Percentiles rank a stretch among this genome's conserved stretches.
These are phyloP conservation scores for Glandiceps talaboti DNA, from an alignment of 53 echinoderm and acorn worm species.

Conservation along the genomic window DNA sequence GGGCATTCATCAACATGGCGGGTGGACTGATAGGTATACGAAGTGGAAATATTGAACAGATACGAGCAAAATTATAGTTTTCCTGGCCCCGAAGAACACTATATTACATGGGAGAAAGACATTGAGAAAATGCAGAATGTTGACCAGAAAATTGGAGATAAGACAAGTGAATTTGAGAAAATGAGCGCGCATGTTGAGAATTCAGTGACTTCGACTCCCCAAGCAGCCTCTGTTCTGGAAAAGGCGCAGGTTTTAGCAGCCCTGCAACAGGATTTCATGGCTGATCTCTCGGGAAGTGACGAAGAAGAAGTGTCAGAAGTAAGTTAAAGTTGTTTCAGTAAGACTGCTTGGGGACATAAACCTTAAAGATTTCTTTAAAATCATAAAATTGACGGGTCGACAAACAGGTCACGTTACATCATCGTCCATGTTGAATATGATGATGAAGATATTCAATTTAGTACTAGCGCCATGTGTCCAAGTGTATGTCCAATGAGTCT, in stretches of 20 bases:
- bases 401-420: no score
- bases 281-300: slow-evolving; percentile 82
- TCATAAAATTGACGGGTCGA: no score
- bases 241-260: slow-evolving; percentile 69
- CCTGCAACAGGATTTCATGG: slow-evolving; percentile 77
- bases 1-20: neutral
- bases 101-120: neutral
- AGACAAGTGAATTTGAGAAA: neutral
- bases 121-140: slow-evolving; percentile 92
- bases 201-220: neutral
- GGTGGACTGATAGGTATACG: neutral
- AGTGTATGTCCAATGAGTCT: no score
- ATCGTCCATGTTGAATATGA: no score
- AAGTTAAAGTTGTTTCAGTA: no score
- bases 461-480: no score
- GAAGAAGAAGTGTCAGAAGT: slow-evolving; percentile 89
- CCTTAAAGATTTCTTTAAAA: no score
- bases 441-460: no score
- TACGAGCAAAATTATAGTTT: neutral
- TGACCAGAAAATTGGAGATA: slow-evolving; percentile 42
- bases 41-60: neutral
- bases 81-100: neutral
- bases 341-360: no score
- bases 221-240: slow-evolving; percentile 46
- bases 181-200: neutral